Conservation (phyloP, 2,113 vertebrate species). For the Ascaphus truei region DNA sequence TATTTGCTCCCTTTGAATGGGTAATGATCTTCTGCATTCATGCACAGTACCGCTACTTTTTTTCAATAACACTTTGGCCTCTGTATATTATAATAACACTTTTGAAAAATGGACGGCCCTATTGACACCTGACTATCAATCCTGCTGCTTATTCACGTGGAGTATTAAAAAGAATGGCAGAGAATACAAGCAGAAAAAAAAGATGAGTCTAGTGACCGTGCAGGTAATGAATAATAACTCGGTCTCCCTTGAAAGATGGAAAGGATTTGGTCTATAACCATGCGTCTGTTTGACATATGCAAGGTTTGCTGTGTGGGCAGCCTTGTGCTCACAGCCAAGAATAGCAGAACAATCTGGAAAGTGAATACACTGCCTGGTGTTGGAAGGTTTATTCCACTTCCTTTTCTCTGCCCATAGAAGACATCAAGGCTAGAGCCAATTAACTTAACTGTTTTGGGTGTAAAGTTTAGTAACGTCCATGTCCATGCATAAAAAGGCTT, state of each 20-base stretch:
- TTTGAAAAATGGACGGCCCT: too few species aligned
- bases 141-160: too few species aligned
- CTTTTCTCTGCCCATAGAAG: neutral
- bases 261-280: neutral
- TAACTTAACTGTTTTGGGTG: constrained; percentile 19
- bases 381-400: constrained; percentile 1
- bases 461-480: neutral
- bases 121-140: too few species aligned
- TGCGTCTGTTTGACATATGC: neutral
- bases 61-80: too few species aligned
- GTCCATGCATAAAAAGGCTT: neutral
- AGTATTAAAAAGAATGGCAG: too few species aligned
- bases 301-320: constrained; percentile 14
- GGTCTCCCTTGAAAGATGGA: neutral
- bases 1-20: too few species aligned
- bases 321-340: constrained; percentile 7
- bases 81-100: too few species aligned
- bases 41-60: too few species aligned
- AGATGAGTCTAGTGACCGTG: neutral
- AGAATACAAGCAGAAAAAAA: too few species aligned
- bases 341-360: neutral
- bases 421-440: neutral
- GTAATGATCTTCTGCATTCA: too few species aligned
- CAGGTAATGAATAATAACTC: neutral
- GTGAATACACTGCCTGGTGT: neutral